Conservation (phyloP, 2,797 vertebrate species). For the Phataginus tetradactyla region DNA sequence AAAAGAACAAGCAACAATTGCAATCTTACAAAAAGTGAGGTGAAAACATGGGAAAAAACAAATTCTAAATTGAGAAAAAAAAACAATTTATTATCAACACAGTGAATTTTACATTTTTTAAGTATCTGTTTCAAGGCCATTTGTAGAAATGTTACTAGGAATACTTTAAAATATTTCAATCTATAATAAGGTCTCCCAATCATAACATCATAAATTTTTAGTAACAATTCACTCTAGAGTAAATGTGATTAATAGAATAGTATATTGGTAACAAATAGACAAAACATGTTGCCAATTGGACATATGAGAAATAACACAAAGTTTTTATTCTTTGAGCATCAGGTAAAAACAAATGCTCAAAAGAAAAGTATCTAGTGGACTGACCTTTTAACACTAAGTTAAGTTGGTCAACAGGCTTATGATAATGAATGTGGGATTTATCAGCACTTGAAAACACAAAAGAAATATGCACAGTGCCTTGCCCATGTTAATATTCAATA, state of each 20-base stretch:
- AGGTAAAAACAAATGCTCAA: constrained; percentile 35
- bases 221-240: constrained; percentile 16
- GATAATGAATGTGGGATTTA: neutral
- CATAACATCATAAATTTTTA: neutral
- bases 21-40: constrained; percentile 56
- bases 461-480: constrained; percentile 23
- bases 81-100: constrained; percentile 55
- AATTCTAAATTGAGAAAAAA: constrained; percentile 58
- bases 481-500: constrained; percentile 19
- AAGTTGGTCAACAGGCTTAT: neutral
- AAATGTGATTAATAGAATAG: neutral
- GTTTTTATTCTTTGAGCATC: constrained; percentile 22
- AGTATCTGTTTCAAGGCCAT: constrained; percentile 8
- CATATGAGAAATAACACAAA: constrained; percentile 8
- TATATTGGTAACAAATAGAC: neutral
- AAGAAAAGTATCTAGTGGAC: neutral
- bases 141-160: constrained; percentile 40
- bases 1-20: constrained; percentile 30
- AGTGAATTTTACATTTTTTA: constrained; percentile 50
- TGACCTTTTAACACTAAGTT: neutral
- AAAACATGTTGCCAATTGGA: constrained; percentile 16
- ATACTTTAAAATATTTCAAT: constrained; percentile 4
- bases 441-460: constrained; percentile 48
- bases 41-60: neutral
- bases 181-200: neutral